Conservation (phyloP, 2,797 vertebrate species). For the Sarcoramphus papa region DNA sequence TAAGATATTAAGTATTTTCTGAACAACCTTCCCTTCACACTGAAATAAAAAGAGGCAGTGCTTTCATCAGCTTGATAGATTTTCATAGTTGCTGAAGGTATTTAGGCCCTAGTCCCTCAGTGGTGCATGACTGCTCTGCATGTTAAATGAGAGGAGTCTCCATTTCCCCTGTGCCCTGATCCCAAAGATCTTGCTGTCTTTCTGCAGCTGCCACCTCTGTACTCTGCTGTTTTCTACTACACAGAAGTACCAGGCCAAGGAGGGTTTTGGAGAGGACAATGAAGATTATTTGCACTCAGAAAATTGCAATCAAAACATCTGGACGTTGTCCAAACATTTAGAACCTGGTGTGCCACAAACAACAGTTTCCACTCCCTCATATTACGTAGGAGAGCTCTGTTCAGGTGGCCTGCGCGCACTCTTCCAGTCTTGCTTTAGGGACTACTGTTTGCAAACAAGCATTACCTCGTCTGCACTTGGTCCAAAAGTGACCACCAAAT, state of each 20-base stretch:
- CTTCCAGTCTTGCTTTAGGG: background rate
- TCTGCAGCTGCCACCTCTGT: background rate
- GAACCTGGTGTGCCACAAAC: background rate
- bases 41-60: background rate
- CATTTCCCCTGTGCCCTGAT: background rate
- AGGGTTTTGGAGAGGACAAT: background rate
- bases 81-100: background rate
- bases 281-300: background rate
- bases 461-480: background rate
- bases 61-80: background rate
- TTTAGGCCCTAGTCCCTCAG: too few relatives aligned
- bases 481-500: background rate
- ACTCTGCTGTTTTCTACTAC: background rate
- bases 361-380: background rate
- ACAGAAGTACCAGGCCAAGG: background rate
- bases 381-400: background rate
- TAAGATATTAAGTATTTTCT: background rate
- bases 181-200: background rate
- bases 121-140: background rate
- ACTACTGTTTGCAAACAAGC: background rate
- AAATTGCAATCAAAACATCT: background rate
- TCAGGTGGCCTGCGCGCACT: background rate
- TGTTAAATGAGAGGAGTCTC: accelerated
- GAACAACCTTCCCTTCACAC: background rate
- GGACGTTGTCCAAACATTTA: background rate